A percentile compares a stretch with the other conserved stretches of the same genome.
Conservation (phyloP, 2,113 vertebrate species). For the Potamarius usumacintae region DNA sequence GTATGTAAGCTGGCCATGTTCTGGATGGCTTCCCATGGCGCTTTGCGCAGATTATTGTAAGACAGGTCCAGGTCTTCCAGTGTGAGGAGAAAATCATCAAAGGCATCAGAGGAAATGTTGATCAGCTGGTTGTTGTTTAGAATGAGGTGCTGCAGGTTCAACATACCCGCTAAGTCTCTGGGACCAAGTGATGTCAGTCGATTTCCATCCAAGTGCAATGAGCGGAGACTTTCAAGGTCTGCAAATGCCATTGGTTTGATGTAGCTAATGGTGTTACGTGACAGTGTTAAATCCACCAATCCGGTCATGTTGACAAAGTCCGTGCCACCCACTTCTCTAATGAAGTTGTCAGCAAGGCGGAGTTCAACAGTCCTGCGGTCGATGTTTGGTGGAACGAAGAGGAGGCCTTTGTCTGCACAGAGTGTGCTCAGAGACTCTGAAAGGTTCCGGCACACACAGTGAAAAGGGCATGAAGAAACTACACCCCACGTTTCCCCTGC, state of each 20-base stretch:
- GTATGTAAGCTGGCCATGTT: slow-evolving; percentile 88
- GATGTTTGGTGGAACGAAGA: slow-evolving; percentile 85
- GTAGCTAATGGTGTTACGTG: slow-evolving; percentile 84
- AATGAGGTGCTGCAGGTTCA: slow-evolving; percentile 88
- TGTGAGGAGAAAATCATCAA: slow-evolving; percentile 84
- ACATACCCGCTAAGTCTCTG: slow-evolving; percentile 78
- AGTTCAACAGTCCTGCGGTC: slow-evolving; percentile 89
- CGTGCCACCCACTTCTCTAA: slow-evolving; percentile 78
- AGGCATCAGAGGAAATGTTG: slow-evolving; percentile 76
- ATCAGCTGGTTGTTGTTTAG: slow-evolving; percentile 87
- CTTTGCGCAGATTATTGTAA: slow-evolving; percentile 86
- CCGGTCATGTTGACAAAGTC: slow-evolving; percentile 90
- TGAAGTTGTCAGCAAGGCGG: slow-evolving; percentile 89
- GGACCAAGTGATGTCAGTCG: slow-evolving; percentile 77
- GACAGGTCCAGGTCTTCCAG: slow-evolving; percentile 90
- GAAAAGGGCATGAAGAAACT: slow-evolving; percentile 82
- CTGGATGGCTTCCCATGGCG: slow-evolving; percentile 87
- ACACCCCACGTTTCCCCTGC: slow-evolving; percentile 79
- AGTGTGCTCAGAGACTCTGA: slow-evolving; percentile 90
- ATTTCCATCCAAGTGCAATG: slow-evolving; percentile 87
- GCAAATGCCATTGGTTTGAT: slow-evolving; percentile 83
- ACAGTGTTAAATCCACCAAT: slow-evolving; percentile 87
- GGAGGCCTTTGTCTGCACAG: slow-evolving; percentile 88
- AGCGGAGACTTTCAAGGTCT: slow-evolving; percentile 87
- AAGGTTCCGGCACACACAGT: slow-evolving; percentile 89